These are phyloP conservation scores for Spialia ferax DNA, from an alignment of 2,888 invertebrate species.

Conservation along the genomic window DNA sequence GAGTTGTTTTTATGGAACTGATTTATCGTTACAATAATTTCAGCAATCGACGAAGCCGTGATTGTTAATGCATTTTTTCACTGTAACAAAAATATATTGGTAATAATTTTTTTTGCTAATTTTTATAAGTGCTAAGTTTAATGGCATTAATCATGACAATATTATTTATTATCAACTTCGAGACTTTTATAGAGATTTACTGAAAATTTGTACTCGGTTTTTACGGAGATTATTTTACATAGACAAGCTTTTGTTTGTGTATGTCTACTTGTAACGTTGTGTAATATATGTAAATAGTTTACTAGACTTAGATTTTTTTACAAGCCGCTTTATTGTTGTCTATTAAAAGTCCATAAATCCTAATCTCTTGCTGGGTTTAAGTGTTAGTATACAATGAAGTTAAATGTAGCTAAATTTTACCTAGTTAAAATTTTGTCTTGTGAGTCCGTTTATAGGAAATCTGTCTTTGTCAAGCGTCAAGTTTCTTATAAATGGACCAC, in stretches of 20 bases:
- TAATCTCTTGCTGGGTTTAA: slow-evolving; percentile 27
- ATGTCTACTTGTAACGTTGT: slow-evolving; percentile 51
- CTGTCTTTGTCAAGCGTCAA: neutral
- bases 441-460: slow-evolving; percentile 13
- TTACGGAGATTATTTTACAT: slow-evolving; percentile 35
- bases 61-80: no score
- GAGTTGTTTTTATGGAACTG: no score
- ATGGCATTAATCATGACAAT: slow-evolving; percentile 30
- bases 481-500: slow-evolving; percentile 5
- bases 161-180: slow-evolving; percentile 24
- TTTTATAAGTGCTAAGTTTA: slow-evolving; percentile 32
- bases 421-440: slow-evolving; percentile 7
- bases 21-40: no score
- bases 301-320: slow-evolving; percentile 72
- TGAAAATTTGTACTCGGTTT: slow-evolving; percentile 34
- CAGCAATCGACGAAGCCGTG: no score
- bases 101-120: neutral
- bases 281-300: slow-evolving; percentile 80
- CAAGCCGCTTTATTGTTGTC: slow-evolving; percentile 62
- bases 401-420: slow-evolving; percentile 10
- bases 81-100: no score
- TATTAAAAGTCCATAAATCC: slow-evolving; percentile 47
- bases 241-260: slow-evolving; percentile 34
- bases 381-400: slow-evolving; percentile 12
- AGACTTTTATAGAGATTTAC: slow-evolving; percentile 38